Evolutionary conservation across 2,113 vertebrate genomes (phyloP).

Genomic region (Barbus barbus): DNA sequence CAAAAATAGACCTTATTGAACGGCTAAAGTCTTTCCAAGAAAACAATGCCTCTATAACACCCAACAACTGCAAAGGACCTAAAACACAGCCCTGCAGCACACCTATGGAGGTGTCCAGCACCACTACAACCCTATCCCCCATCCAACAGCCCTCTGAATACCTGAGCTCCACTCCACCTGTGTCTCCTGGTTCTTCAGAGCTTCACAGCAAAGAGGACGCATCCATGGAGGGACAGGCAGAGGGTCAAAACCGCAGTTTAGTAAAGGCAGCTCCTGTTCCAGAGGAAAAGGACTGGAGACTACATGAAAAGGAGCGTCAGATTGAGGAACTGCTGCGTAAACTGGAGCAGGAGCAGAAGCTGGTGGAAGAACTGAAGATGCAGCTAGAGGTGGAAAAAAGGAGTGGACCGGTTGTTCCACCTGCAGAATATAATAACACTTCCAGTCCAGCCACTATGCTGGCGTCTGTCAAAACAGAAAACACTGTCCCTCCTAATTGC

Average conservation of each 20-base stretch:
- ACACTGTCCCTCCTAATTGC: slow-evolving; percentile 64
- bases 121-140: slow-evolving; percentile 53
- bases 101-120: slow-evolving; percentile 69
- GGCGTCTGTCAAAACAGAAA: slow-evolving; percentile 67
- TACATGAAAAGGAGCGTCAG: slow-evolving; percentile 96
- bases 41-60: slow-evolving; percentile 40
- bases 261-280: slow-evolving; percentile 61
- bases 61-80: neutral
- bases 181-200: slow-evolving; percentile 83
- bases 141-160: slow-evolving; percentile 69
- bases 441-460: slow-evolving; percentile 40
- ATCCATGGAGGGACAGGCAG: slow-evolving; percentile 71
- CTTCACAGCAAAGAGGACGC: slow-evolving; percentile 77
- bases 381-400: slow-evolving; percentile 94
- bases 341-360: slow-evolving; percentile 93
- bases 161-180: slow-evolving; percentile 78
- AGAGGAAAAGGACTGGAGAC: slow-evolving; percentile 88
- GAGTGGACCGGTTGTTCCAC: slow-evolving; percentile 59
- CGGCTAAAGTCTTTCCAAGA: slow-evolving; percentile 93
- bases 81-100: slow-evolving; percentile 52
- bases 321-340: slow-evolving; percentile 94
- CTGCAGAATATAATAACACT: slow-evolving; percentile 24
- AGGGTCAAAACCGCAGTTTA: slow-evolving; percentile 68
- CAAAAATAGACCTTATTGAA: slow-evolving; percentile 95
- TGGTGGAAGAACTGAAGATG: slow-evolving; percentile 95